Percentiles rank a stretch among this genome's conserved stretches.
These are phyloP conservation scores for Nesogale talazaci DNA, from an alignment of 2,113 vertebrate species.

Conservation along the genomic window DNA sequence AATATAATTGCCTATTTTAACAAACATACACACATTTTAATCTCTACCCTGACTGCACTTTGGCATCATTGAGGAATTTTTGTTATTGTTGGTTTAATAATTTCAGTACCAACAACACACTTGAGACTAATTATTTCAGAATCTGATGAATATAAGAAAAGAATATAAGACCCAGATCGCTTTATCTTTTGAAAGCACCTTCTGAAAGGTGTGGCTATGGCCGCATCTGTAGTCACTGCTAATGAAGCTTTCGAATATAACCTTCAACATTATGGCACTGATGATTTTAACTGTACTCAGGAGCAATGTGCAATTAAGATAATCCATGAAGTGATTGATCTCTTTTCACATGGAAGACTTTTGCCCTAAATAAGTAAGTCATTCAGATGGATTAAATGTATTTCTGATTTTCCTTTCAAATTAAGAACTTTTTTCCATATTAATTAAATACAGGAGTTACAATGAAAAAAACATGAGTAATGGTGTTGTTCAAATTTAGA, in stretches of 20 bases:
- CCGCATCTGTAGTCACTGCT: neutral
- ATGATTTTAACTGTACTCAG: slow-evolving; percentile 63
- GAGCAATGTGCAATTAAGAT: slow-evolving; percentile 73
- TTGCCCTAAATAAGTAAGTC: slow-evolving; percentile 68
- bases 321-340: slow-evolving; percentile 66
- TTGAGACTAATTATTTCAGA: slow-evolving; percentile 21
- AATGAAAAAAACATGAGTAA: neutral
- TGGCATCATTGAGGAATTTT: neutral
- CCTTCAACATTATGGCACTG: neutral
- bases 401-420: slow-evolving; percentile 61
- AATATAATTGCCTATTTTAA: slow-evolving; percentile 16
- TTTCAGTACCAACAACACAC: neutral
- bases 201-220: neutral
- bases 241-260: neutral
- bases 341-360: slow-evolving; percentile 57
- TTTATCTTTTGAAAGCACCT: neutral
- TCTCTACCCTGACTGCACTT: neutral
- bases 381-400: slow-evolving; percentile 59
- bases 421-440: slow-evolving; percentile 33
- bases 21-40: slow-evolving; percentile 6
- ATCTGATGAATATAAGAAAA: neutral
- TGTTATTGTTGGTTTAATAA: neutral
- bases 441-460: slow-evolving; percentile 61
- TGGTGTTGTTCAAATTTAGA: slow-evolving; percentile 10
- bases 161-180: neutral